Evolutionary conservation across 1,140 invertebrate species (phyloP).

Genomic region (Ditylenchus dipsaci): DNA sequence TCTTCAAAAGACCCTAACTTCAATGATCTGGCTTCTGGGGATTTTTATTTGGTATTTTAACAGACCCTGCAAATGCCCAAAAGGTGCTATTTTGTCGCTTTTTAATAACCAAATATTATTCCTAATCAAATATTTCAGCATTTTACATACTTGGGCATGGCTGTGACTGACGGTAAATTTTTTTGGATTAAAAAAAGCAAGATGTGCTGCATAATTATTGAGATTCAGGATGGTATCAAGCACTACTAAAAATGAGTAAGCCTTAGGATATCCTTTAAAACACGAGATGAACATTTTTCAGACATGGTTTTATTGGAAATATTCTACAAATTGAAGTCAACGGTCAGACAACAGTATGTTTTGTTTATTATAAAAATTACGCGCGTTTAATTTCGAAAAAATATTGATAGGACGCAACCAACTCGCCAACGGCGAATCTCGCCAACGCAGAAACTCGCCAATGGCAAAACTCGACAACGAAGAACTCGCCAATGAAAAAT

Average conservation of each 20-base stretch:
- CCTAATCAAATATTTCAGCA: neutral
- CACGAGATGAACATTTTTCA: neutral
- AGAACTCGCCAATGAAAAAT: too few relatives aligned
- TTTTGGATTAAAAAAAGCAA: too few relatives aligned
- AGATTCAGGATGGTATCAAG: conserved; percentile 29
- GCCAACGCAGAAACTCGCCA: too few relatives aligned
- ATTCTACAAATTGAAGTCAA: conserved; percentile 20
- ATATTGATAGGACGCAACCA: too few relatives aligned
- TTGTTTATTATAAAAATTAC: too few relatives aligned
- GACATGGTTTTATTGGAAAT: conserved; percentile 24
- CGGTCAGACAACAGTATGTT: conserved; percentile 15
- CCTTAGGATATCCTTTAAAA: neutral
- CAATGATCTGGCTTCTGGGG: conserved; percentile 21
- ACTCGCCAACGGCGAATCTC: too few relatives aligned
- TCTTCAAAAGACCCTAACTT: conserved; percentile 3
- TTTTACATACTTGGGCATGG: conserved; percentile 3
- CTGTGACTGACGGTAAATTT: conserved; percentile 15
- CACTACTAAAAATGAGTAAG: conserved; percentile 19
- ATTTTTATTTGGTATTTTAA: conserved; percentile 20
- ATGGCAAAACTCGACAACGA: too few relatives aligned
- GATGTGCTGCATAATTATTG: too few relatives aligned
- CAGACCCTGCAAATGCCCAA: conserved; percentile 18
- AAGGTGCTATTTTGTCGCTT: conserved; percentile 17
- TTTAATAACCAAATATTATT: neutral
- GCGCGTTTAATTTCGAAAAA: too few relatives aligned